Evolutionary conservation across 1,140 invertebrate genomes (phyloP).

Genomic region (Neodiprion fabricii): DNA sequence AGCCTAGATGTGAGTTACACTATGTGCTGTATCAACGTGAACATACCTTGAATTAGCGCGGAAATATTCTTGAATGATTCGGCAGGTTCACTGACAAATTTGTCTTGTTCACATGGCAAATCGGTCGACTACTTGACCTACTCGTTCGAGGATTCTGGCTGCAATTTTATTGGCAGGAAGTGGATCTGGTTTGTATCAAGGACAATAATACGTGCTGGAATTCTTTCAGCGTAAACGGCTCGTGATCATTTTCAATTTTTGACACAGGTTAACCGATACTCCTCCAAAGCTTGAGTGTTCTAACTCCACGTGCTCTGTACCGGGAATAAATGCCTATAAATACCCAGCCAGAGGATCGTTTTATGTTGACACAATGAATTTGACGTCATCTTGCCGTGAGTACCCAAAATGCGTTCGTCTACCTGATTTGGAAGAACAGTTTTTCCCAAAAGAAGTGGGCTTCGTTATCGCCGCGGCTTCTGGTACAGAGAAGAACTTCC

Average conservation of each 20-base stretch:
- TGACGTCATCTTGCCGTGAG: no score
- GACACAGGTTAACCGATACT: background rate
- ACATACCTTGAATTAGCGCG: background rate
- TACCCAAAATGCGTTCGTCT: no score
- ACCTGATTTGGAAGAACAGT: no score
- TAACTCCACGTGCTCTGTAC: background rate
- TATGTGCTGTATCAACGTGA: background rate
- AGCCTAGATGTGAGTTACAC: slow-evolving; percentile 26
- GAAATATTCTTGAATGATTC: background rate
- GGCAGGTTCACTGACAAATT: background rate
- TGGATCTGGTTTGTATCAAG: background rate
- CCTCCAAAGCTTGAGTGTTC: background rate
- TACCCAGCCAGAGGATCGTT: background rate
- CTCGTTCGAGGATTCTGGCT: background rate
- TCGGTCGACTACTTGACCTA: background rate
- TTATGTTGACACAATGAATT: background rate
- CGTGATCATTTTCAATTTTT: background rate
- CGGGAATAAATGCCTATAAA: background rate
- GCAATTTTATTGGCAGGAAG: background rate
- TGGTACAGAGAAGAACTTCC: no score
- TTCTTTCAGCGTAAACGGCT: no score
- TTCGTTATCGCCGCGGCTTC: no score
- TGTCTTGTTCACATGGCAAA: background rate
- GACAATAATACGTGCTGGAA: no score
- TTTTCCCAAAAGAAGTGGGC: no score